Evolutionary conservation across 2,888 invertebrate genomes (phyloP).

Genomic region (Limnephilus lunatus): DNA sequence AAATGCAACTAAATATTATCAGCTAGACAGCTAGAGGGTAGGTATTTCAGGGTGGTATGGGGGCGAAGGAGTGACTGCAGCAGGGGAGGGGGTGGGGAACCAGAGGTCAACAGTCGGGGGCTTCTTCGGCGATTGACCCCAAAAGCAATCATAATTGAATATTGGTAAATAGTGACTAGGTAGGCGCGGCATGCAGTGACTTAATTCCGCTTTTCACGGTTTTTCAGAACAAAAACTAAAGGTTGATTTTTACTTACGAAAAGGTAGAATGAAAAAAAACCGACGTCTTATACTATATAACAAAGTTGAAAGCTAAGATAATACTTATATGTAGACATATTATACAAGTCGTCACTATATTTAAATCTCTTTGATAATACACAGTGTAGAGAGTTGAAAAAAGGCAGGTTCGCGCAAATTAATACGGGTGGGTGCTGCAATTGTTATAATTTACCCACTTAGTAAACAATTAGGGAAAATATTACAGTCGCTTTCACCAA

Average conservation of each 20-base stretch:
- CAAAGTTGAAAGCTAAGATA: neutral
- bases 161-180: neutral
- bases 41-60: neutral
- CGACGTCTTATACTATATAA: too few relatives aligned
- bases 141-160: neutral
- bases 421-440: neutral
- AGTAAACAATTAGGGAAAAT: neutral
- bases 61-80: neutral
- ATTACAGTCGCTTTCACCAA: neutral
- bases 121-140: slow-evolving; percentile 42
- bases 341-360: too few relatives aligned
- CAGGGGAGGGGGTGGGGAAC: slow-evolving; percentile 5
- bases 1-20: neutral
- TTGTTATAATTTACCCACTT: neutral
- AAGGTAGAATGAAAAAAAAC: too few relatives aligned
- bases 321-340: neutral
- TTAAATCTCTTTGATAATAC: neutral
- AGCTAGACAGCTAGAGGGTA: too few relatives aligned
- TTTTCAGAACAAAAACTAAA: neutral
- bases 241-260: neutral
- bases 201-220: neutral
- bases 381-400: neutral
- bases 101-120: slow-evolving; percentile 34
- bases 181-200: neutral
- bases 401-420: neutral